phyloP scores from a whole-genome alignment of 2,797 vertebrate genomes.

The Meriones psammophilus region DNA sequence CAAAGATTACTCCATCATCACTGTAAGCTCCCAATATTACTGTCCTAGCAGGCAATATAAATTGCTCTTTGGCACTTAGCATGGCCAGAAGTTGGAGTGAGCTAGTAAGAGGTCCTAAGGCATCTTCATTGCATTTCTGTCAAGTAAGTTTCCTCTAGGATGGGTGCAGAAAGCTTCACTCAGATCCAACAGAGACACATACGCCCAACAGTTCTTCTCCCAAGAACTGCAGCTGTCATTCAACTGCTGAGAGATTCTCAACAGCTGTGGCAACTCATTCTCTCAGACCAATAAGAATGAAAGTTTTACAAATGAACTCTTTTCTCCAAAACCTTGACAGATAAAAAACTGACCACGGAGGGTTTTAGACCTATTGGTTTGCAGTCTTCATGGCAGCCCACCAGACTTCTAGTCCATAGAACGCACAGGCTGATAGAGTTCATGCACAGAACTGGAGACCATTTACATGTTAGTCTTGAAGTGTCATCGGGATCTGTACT shows the following conservation, averaged over 20 bases:
- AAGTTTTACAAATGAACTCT: not conserved
- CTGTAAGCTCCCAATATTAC: conserved; percentile 86
- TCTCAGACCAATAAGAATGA: not conserved
- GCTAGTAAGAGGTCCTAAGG: conserved; percentile 79
- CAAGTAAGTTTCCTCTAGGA: conserved; percentile 76
- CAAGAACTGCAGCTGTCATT: conserved; percentile 3
- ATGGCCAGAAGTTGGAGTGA: conserved; percentile 81
- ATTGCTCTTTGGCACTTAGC: conserved; percentile 82
- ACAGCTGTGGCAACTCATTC: not conserved
- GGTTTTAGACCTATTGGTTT: not conserved
- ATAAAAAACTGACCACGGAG: not conserved
- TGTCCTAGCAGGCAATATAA: conserved; percentile 84
- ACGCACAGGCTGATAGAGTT: not conserved
- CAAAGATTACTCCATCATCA: conserved; percentile 87
- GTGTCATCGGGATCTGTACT: not conserved
- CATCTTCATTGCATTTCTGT: conserved; percentile 80
- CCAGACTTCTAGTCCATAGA: not conserved
- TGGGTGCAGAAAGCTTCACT: conserved; percentile 66
- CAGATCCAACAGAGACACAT: not conserved
- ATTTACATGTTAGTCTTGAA: not conserved
- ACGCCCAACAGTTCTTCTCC: not conserved
- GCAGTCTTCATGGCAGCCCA: not conserved
- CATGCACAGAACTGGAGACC: not conserved
- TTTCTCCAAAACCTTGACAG: not conserved
- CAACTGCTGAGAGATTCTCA: conserved; percentile 14